Conservation (phyloP, 2,888 invertebrate genomes). For the Sesia bembeciformis region DNA sequence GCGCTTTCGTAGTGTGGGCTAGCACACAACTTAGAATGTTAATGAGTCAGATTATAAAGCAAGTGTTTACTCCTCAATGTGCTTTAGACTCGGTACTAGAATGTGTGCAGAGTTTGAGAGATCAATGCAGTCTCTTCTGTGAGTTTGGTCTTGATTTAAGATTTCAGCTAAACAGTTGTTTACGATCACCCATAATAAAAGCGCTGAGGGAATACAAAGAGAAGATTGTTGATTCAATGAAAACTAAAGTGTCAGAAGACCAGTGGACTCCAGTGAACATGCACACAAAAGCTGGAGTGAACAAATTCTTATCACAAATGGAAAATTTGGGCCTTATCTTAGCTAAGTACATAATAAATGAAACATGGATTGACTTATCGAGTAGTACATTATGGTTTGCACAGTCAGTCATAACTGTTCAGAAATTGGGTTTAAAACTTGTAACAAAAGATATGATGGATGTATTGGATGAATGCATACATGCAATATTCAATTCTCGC, state of each 20-base stretch:
- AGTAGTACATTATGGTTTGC: conserved; percentile 87
- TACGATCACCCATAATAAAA: conserved; percentile 84
- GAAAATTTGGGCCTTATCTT: conserved; percentile 79
- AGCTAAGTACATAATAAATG: conserved; percentile 76
- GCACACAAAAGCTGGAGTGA: conserved; percentile 80
- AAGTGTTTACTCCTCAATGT: conserved; percentile 93
- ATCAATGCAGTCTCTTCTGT: conserved; percentile 77
- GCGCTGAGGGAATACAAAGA: conserved; percentile 86
- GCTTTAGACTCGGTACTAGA: conserved; percentile 88
- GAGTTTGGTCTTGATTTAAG: conserved; percentile 90
- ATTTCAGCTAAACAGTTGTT: conserved; percentile 90
- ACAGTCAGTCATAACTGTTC: conserved; percentile 81
- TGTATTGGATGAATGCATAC: conserved; percentile 81
- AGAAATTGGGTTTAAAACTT: conserved; percentile 84
- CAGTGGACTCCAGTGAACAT: conserved; percentile 89
- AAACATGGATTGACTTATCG: conserved; percentile 83
- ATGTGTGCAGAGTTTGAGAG: conserved; percentile 87
- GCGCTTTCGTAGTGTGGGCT: conserved; percentile 90
- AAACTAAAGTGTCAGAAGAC: conserved; percentile 84
- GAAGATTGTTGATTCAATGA: conserved; percentile 87
- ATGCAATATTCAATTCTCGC: conserved; percentile 83
- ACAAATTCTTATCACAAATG: conserved; percentile 82
- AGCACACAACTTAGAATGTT: conserved; percentile 86
- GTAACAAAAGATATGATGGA: conserved; percentile 83
- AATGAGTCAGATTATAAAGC: conserved; percentile 87